These are phyloP conservation scores for Dromococcyx pavoninus DNA, from an alignment of 2,797 vertebrate genomes.

Conservation along the genomic window DNA sequence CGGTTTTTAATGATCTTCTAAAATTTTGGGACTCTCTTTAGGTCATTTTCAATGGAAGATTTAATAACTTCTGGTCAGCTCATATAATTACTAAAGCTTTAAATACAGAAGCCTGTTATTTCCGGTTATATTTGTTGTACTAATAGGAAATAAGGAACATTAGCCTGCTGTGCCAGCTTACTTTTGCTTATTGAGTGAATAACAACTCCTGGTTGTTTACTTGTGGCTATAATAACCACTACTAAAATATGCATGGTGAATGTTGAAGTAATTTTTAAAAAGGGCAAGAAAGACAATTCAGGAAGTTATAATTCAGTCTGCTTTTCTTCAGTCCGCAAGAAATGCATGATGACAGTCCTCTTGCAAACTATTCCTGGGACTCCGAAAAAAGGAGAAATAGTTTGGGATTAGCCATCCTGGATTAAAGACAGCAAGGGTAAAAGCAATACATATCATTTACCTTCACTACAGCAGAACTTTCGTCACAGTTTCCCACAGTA, in stretches of 20 bases:
- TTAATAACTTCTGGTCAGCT: neutral
- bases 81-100: neutral
- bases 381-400: neutral
- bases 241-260: neutral
- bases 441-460: neutral
- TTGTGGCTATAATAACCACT: neutral
- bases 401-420: neutral
- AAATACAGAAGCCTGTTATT: neutral
- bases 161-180: neutral
- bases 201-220: neutral
- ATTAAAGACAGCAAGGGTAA: neutral
- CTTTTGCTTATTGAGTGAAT: neutral
- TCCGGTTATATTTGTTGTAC: neutral
- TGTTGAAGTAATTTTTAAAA: neutral
- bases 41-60: neutral
- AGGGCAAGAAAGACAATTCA: neutral
- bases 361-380: neutral
- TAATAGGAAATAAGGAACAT: neutral
- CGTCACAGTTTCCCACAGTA: neutral
- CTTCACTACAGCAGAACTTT: neutral
- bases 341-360: neutral
- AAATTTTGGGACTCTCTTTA: neutral
- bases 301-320: neutral
- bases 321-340: neutral
- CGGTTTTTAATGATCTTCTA: neutral